A percentile compares a stretch with the other conserved stretches of the same genome.
These are phyloP conservation scores for Gallinago nigripennis DNA, from an alignment of 2,797 vertebrate species.

Conservation along the genomic window DNA sequence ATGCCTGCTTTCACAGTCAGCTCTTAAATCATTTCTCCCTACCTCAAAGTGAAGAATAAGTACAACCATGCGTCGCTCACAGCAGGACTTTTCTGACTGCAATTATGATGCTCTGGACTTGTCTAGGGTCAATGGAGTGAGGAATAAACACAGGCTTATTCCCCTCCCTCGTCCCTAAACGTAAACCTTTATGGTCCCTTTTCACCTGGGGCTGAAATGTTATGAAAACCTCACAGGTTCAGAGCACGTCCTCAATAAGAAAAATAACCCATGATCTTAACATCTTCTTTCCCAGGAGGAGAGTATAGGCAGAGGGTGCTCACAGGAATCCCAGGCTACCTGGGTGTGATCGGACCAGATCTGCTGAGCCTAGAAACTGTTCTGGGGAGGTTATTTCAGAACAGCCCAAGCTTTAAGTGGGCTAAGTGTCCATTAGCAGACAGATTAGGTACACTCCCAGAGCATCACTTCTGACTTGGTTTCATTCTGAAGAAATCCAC, in stretches of 20 bases:
- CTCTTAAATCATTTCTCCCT: neutral
- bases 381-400: neutral
- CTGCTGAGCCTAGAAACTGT: neutral
- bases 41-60: neutral
- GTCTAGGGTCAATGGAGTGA: neutral
- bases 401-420: neutral
- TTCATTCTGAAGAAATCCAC: neutral
- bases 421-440: slow-evolving; percentile 27
- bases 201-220: neutral
- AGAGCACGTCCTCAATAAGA: neutral
- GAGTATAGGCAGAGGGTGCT: neutral
- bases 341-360: neutral
- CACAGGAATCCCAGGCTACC: neutral
- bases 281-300: neutral
- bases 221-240: neutral
- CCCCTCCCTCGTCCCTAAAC: neutral
- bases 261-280: neutral
- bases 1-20: neutral
- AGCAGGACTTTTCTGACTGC: neutral
- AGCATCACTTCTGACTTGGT: neutral
- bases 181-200: neutral
- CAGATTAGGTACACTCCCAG: neutral
- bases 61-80: neutral
- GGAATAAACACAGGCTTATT: neutral
- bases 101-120: neutral